A percentile compares a stretch with the other conserved stretches of the same genome.
Conservation (phyloP, 2,797 vertebrate genomes). For the Myotis findleyi region DNA sequence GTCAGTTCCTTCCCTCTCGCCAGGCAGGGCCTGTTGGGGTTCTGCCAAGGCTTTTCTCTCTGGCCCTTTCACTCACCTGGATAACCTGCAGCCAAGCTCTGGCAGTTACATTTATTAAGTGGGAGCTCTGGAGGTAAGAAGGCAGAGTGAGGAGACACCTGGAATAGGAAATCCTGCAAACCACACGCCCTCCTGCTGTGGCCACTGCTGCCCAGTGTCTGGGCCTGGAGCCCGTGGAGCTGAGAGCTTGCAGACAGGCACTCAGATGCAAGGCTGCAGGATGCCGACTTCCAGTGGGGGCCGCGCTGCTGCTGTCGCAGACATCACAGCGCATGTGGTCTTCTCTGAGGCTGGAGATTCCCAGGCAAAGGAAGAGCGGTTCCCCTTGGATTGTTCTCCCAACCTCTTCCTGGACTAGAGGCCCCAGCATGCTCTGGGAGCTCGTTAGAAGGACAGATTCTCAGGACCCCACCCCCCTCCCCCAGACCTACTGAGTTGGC, state of each 20-base stretch:
- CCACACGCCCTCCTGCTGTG: accelerated
- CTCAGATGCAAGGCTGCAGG: accelerated
- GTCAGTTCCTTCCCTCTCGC: neutral
- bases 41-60: too few relatives aligned
- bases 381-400: neutral
- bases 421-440: neutral
- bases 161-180: neutral
- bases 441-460: neutral
- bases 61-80: neutral
- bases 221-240: neutral
- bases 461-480: neutral
- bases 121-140: neutral
- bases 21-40: neutral
- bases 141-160: neutral
- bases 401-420: neutral
- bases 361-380: neutral
- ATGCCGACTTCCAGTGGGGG: accelerated
- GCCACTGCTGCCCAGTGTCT: accelerated
- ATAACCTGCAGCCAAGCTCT: neutral
- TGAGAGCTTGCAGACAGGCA: accelerated
- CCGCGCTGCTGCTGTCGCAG: neutral
- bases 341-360: neutral
- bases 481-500: neutral
- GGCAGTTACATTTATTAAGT: neutral
- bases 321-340: accelerated